phyloP scores from a whole-genome alignment of 2,113 vertebrate genomes.

The Tenrec ecaudatus region DNA sequence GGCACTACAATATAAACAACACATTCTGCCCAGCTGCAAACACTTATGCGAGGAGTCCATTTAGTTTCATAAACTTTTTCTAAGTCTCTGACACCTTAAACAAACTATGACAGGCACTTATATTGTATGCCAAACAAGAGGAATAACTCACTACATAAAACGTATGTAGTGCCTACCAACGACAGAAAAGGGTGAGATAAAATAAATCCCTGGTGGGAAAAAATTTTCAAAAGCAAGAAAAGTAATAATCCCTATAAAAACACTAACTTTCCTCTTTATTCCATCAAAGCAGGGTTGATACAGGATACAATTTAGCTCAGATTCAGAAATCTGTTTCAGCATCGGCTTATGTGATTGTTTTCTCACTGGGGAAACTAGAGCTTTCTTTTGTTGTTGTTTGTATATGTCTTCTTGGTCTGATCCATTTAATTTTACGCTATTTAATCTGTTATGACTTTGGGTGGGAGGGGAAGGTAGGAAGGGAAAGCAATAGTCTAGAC shows the following conservation, averaged over 20 bases:
- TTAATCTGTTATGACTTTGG: neutral
- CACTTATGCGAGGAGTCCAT: constrained; percentile 83
- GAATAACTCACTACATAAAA: constrained; percentile 70
- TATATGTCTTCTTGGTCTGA: neutral
- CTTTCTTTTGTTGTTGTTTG: neutral
- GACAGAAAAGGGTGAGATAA: constrained; percentile 59
- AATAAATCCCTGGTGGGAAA: constrained; percentile 42
- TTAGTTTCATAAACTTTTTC: constrained; percentile 86
- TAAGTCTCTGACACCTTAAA: constrained; percentile 83
- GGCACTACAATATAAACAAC: constrained; percentile 83
- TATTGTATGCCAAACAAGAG: constrained; percentile 77
- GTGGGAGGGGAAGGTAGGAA: too few relatives aligned
- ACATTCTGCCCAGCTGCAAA: constrained; percentile 82
- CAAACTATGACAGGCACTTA: constrained; percentile 85
- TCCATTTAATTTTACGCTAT: neutral
- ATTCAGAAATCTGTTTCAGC: constrained; percentile 55
- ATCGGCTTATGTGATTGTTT: constrained; percentile 20
- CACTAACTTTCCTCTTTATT: constrained; percentile 28
- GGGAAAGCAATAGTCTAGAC: too few relatives aligned
- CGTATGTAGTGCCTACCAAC: constrained; percentile 64
- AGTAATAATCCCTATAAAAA: constrained; percentile 59
- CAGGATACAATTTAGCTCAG: constrained; percentile 65
- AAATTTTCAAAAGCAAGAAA: constrained; percentile 38
- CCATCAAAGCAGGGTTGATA: constrained; percentile 14
- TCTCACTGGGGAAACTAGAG: neutral